Base-by-base conservation (phyloP, 2,888 invertebrate genomes). In the Drosophila sordidula region DNA sequence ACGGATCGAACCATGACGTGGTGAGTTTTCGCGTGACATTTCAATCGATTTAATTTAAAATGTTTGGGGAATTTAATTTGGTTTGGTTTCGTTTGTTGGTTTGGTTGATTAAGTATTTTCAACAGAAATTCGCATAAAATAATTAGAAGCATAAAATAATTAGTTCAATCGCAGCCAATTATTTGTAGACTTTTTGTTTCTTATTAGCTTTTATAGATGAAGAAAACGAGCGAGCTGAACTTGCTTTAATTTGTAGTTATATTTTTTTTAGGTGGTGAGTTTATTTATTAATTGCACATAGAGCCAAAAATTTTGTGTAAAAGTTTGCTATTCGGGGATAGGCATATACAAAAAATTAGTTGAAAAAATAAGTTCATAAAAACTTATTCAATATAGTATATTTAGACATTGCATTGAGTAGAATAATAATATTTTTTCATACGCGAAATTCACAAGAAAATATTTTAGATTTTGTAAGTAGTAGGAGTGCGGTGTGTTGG, bases 1-100 rank as follows among this genome's bases (percentile, higher is more conserved):
- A 61, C 83, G 87, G 46, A 83, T 72, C 63, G 81, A 81, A 66
- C 91, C 91, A 79, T 92, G 91, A 44, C 91, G 92, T 69, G 91
- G 92, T 58, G 92, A 92, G 70, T 91, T 92, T 90, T 91, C 92
- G 73, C 91, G 92, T 74, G 91, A 92, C 91, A 92, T 90, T 69
- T 46, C 4, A 4, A 67, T 70, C 58, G 64, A 18, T 34, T 50
- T 58, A 58, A 56, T 66, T 55, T 9, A 0, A 16, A 16, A 39
- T 45, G 12, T 34, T 11, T 11, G 34, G 12, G 34, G 34, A 12
- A 34, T 58, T 58, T 38, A 29, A 25, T 72, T 57, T 56, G 11
- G 56, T 56, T 62, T 11, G 22, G 18, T 9, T 55, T 64, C n/a
- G 46, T 68, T 54, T 59, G n/a, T 29, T 29, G 38, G 34, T 55